Evolutionary conservation across 2,888 invertebrate species (phyloP).

Genomic region (Lampropteryx suffumata): DNA sequence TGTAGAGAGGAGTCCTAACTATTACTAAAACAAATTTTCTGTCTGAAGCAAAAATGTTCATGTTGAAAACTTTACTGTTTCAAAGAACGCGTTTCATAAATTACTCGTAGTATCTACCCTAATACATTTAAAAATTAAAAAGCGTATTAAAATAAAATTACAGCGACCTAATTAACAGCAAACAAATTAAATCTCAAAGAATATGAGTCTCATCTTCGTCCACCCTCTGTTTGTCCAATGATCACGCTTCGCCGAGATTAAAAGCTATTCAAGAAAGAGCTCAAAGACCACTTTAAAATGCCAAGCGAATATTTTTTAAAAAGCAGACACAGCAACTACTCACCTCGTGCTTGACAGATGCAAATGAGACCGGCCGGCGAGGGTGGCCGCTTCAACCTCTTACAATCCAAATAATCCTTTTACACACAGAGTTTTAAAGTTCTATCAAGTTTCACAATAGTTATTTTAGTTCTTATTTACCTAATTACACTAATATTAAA

Average conservation of each 20-base stretch:
- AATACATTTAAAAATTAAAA: not conserved
- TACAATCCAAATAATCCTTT: slow-evolving; percentile 71
- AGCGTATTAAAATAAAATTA: slow-evolving; percentile 13
- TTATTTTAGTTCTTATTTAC: slow-evolving; percentile 44
- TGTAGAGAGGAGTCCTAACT: not conserved
- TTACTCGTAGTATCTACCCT: too few relatives aligned
- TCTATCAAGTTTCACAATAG: slow-evolving; percentile 47
- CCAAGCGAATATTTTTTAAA: slow-evolving; percentile 53
- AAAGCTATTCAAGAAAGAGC: slow-evolving; percentile 47
- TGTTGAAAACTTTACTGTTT: too few relatives aligned
- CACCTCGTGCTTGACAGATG: slow-evolving; percentile 70
- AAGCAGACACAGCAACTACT: slow-evolving; percentile 64
- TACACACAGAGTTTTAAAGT: slow-evolving; percentile 56
- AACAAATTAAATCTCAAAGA: slow-evolving; percentile 35
- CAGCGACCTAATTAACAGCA: slow-evolving; percentile 19
- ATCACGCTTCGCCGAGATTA: slow-evolving; percentile 45
- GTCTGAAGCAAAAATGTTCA: too few relatives aligned
- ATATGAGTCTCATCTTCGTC: slow-evolving; percentile 32
- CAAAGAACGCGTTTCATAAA: too few relatives aligned
- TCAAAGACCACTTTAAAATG: slow-evolving; percentile 46
- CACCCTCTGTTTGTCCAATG: slow-evolving; percentile 40
- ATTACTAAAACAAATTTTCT: too few relatives aligned
- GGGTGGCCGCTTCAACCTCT: slow-evolving; percentile 56
- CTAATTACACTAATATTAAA: slow-evolving; percentile 39
- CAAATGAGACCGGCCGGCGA: slow-evolving; percentile 63